Conservation (phyloP, 2,888 invertebrate genomes). For the Onchidella celtica region DNA sequence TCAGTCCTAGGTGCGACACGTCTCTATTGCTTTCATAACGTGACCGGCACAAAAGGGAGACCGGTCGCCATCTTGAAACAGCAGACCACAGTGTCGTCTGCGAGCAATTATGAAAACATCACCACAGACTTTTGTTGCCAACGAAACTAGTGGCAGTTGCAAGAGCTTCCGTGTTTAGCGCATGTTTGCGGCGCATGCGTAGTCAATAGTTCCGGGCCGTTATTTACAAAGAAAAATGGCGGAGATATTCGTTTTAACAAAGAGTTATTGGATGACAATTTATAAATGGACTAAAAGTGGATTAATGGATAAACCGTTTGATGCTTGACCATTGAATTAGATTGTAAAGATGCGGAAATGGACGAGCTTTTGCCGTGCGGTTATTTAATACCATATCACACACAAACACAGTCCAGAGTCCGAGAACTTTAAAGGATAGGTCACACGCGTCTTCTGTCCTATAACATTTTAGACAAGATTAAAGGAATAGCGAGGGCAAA, state of each 20-base stretch:
- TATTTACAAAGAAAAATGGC: neutral
- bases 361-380: neutral
- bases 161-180: constrained; percentile 5
- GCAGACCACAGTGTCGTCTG: neutral
- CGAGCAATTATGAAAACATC: constrained; percentile 15
- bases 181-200: neutral
- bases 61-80: no score
- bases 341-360: neutral
- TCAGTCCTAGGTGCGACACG: neutral
- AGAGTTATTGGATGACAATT: neutral
- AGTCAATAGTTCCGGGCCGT: constrained; percentile 17
- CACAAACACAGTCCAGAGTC: neutral
- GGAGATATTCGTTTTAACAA: neutral
- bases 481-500: no score
- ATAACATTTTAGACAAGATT: no score
- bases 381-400: neutral
- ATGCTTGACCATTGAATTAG: neutral
- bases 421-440: neutral
- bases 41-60: constrained; percentile 14
- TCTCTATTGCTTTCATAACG: neutral
- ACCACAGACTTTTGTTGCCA: constrained; percentile 8
- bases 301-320: constrained; percentile 16
- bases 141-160: constrained; percentile 2
- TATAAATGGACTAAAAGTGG: constrained; percentile 15
- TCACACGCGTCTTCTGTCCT: no score